Percentiles rank a stretch among this genome's conserved stretches.
Evolutionary conservation across 2,797 vertebrate species (phyloP).

Genomic region (Neosilurus hyrtlii): DNA sequence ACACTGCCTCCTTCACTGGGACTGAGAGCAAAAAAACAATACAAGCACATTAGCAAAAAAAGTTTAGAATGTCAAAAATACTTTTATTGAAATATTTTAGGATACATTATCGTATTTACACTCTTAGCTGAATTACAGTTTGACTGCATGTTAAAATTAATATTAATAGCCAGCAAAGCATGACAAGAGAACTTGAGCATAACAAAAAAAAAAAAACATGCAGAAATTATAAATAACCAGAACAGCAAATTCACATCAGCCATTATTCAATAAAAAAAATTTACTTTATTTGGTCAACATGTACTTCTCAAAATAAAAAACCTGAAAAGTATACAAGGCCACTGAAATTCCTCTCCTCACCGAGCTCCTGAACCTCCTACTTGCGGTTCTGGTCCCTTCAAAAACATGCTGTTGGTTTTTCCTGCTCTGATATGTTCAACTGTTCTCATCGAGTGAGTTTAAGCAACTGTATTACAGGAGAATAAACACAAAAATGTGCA

Average conservation of each 20-base stretch:
- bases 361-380: slow-evolving; percentile 29
- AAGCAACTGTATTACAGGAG: neutral
- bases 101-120: slow-evolving; percentile 74
- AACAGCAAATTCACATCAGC: slow-evolving; percentile 78
- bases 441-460: neutral
- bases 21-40: neutral
- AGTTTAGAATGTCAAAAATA: slow-evolving; percentile 44
- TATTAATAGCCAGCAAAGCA: slow-evolving; percentile 75
- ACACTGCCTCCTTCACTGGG: neutral
- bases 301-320: slow-evolving; percentile 31
- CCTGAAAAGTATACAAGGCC: slow-evolving; percentile 54
- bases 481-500: neutral
- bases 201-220: slow-evolving; percentile 65
- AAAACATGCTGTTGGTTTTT: neutral
- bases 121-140: slow-evolving; percentile 53
- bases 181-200: slow-evolving; percentile 8
- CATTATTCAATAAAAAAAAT: slow-evolving; percentile 38
- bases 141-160: slow-evolving; percentile 65
- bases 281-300: slow-evolving; percentile 59
- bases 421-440: neutral
- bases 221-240: slow-evolving; percentile 80
- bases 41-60: neutral
- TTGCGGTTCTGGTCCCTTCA: neutral
- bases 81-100: slow-evolving; percentile 82
- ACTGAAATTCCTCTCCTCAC: slow-evolving; percentile 61